Base-by-base conservation (phyloP, 2,113 vertebrate genomes). In the Redunca redunca region DNA sequence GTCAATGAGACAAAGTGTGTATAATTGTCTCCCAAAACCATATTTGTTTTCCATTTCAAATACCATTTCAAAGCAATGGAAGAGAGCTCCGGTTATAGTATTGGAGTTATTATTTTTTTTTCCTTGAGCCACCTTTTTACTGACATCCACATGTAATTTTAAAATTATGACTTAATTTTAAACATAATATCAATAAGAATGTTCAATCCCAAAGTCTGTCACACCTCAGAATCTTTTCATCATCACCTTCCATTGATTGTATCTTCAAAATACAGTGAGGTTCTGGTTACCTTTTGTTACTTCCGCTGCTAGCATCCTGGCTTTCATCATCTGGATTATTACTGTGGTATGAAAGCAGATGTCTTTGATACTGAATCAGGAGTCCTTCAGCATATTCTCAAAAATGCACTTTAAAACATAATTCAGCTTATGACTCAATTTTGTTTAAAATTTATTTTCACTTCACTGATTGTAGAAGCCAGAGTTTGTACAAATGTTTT, bases 91-190 rank as follows among this genome's bases (percentile, higher is more conserved):
- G 2, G 1, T 67, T 77, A 78, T 13, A 57, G 1, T 64, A 36
- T 5, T 1, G 0, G 12, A 1, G 1, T 21, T 6, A 7, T 9
- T 50, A n/a, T 28, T 19, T 43, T 25, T 26, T 53, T 46, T 26
- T 13, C 14, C 36, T 19, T 25, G 43, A n/a, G 21, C 5, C 36
- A 88, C 2, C 43, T 77, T 92, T 92, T 94, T 16, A 88, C 58
- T 55, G 16, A 58, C 40, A 85, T 40, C 52, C 0, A 7, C 80
- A 10, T 11, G 28, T 16, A 15, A 48, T 48, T 94, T 71, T 94
- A 23, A 87, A 57, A 87, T 57, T 87, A 64, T 9, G 6, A 82
- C 8, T 48, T 53, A 64, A 48, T 77, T 80, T 88, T 28, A 50
- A 92, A 40, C 28, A 52, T 16, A 3, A 28, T 53, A 23, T 60